Conservation (phyloP, 2,888 invertebrate genomes). For the Aproaerema taeniolella region DNA sequence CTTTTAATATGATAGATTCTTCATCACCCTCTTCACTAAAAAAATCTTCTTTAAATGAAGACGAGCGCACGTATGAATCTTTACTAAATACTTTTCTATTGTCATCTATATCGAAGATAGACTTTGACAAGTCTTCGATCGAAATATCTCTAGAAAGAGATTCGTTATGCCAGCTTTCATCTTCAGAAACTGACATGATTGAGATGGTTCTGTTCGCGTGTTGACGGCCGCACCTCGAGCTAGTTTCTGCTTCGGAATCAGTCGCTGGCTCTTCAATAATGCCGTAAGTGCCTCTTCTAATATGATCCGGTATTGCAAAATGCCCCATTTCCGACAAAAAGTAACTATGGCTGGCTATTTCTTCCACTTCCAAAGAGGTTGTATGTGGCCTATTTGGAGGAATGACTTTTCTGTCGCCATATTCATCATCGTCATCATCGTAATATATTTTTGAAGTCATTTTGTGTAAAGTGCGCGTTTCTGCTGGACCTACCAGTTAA, state of each 20-base stretch:
- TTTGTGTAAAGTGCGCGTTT: constrained; percentile 81
- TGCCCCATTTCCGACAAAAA: constrained; percentile 72
- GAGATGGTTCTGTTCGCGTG: constrained; percentile 75
- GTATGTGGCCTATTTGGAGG: constrained; percentile 68
- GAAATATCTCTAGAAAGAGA: constrained; percentile 76
- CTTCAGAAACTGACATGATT: constrained; percentile 81
- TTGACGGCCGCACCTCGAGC: constrained; percentile 44
- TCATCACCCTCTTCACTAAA: constrained; percentile 59
- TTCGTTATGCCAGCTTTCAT: constrained; percentile 77
- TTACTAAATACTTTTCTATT: constrained; percentile 68
- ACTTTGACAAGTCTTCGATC: constrained; percentile 75
- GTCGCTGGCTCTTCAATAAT: constrained; percentile 72
- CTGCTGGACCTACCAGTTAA: constrained; percentile 81
- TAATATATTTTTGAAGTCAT: constrained; percentile 78
- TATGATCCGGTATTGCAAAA: constrained; percentile 60
- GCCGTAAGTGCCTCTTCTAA: constrained; percentile 63
- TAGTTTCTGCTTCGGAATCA: constrained; percentile 71
- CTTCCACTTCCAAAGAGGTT: constrained; percentile 77
- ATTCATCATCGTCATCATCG: constrained; percentile 71
- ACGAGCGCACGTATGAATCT: constrained; percentile 63
- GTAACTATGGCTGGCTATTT: constrained; percentile 79
- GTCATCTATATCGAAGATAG: constrained; percentile 71
- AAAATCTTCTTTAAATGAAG: constrained; percentile 71
- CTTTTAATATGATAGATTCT: constrained; percentile 55
- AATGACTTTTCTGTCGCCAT: constrained; percentile 50